Evolutionary conservation across 1,140 invertebrate species (phyloP), one percentile per base, ranked within the genome.

Genomic region (Pseudomyrmex gracilis): DNA sequence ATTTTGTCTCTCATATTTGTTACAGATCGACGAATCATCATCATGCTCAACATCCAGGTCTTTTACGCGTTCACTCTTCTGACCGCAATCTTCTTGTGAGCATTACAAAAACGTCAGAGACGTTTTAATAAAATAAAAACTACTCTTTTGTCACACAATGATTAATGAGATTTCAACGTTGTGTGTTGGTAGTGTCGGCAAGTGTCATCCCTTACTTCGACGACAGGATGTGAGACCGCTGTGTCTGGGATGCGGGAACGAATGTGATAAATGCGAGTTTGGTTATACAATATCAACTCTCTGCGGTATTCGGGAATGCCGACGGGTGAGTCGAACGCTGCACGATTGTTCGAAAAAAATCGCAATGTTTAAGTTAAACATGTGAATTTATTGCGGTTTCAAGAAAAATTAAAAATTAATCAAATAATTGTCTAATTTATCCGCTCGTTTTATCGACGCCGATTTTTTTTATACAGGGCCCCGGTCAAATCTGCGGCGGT

Each of bases 401-500:
- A 34, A 34, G 34, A 34, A 34, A n/a, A n/a, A n/a, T n/a, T n/a
- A n/a, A n/a, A n/a, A 34, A 34, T 34, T 34, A 34, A 34, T 34
- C 34, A 34, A 34, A 34, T 34, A 34, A 34, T 34, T 34, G 2
- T 34, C 24, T 3, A 34, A 34, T 34, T 34, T 34, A 34, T 20
- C 1, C 4, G 47, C 34, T 53, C 20, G 1, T 60, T 7, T 51
- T 49, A 43, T 47, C 22, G 15, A 5, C n/a, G 24, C 1, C 13
- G 7, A n/a, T n/a, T n/a, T n/a, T n/a, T 74, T 17, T 63, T 73
- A 86, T 78, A 9, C 80, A 95, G 95, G 95, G 95, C 57, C 95
- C 95, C 5, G 95, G 94, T 20, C 92, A 95, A 51, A 77, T 87
- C 45, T 95, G 95, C 83, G 95, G 95, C 4, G 95, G 95, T 8